A percentile compares a stretch with the other conserved stretches of the same genome.
Evolutionary conservation across 1,140 invertebrate genomes (phyloP).

Genomic region (Drosophila nigromelanica): DNA sequence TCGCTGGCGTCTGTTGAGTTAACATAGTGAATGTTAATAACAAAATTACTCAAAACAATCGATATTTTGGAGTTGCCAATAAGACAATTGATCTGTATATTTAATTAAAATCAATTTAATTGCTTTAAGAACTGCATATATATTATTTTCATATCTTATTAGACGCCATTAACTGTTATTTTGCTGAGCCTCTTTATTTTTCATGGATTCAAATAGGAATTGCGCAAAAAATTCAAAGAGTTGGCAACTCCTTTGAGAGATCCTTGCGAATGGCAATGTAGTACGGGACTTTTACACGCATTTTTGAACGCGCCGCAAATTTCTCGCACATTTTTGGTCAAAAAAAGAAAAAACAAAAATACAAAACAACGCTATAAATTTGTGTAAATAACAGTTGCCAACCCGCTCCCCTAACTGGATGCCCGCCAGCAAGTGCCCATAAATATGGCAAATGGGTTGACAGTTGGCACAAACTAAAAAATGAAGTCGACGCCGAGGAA

Average conservation of each 20-base stretch:
- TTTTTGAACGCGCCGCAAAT: constrained; percentile 11
- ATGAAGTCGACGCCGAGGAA: neutral
- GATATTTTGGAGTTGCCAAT: no score
- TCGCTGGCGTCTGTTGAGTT: no score
- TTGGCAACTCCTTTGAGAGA: neutral
- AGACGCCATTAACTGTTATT: neutral
- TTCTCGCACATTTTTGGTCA: constrained; percentile 39
- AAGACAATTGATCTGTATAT: no score
- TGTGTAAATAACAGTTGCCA: constrained; percentile 76
- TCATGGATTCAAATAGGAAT: neutral
- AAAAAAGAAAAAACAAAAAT: constrained; percentile 49
- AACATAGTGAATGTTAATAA: no score
- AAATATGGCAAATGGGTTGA: constrained; percentile 77
- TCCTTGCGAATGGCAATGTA: constrained; percentile 1
- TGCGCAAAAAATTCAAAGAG: neutral
- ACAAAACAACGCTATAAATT: constrained; percentile 61
- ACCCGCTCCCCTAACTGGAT: constrained; percentile 30
- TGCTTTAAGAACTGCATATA: no score
- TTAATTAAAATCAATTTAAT: no score
- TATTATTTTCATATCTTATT: no score
- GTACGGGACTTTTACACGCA: constrained; percentile 23
- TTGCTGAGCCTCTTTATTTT: neutral
- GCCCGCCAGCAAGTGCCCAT: constrained; percentile 65
- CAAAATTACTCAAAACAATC: no score
- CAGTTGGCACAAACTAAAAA: constrained; percentile 60